Conservation (phyloP, 2,797 vertebrate genomes). For the Acanthiza pusilla region DNA sequence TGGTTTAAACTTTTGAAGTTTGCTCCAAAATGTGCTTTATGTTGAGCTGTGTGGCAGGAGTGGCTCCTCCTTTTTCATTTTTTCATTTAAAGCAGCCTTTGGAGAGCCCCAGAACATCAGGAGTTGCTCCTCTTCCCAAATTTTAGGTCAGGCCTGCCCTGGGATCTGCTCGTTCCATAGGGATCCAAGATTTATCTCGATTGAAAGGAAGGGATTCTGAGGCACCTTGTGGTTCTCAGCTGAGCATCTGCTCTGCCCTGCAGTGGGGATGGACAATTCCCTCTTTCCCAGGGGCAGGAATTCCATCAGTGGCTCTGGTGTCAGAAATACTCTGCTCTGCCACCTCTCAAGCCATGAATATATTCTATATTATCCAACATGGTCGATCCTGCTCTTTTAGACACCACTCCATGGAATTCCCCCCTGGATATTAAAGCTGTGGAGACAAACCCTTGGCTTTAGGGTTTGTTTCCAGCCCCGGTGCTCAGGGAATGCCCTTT, state of each 20-base stretch:
- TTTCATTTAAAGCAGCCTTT: not conserved
- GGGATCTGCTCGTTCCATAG: not conserved
- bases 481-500: not conserved
- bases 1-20: not conserved
- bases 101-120: not conserved
- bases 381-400: not conserved
- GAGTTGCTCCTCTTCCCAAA: not conserved
- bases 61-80: not conserved
- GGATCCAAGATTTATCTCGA: not conserved
- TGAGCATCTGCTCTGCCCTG: not conserved
- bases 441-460: not conserved
- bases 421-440: not conserved
- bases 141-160: not conserved
- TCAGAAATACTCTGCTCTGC: not conserved
- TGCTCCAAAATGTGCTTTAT: not conserved
- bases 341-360: rapidly evolving
- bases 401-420: rapidly evolving
- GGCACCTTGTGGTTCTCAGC: not conserved
- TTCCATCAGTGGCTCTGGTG: not conserved
- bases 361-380: rapidly evolving
- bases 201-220: not conserved
- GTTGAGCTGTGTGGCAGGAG: not conserved
- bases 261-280: not conserved
- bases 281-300: not conserved
- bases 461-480: not conserved